These are phyloP conservation scores for Pelusios castaneus DNA, from an alignment of 2,113 vertebrate species.

Conservation along the genomic window DNA sequence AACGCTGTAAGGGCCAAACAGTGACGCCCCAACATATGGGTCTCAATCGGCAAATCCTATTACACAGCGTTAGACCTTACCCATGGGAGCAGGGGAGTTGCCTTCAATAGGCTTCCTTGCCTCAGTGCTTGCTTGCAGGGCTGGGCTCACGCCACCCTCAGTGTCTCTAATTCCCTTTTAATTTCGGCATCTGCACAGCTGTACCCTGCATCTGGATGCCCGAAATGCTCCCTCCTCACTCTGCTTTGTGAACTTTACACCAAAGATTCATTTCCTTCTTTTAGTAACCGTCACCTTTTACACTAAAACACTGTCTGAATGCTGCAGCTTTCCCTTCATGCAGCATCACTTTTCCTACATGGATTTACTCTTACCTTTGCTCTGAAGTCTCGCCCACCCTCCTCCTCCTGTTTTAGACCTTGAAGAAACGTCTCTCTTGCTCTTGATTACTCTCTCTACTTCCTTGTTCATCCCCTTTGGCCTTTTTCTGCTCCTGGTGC, in stretches of 20 bases:
- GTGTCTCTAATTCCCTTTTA: not conserved
- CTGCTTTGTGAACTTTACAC: not conserved
- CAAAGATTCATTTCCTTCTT: not conserved
- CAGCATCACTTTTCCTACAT: not conserved
- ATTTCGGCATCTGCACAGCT: not conserved
- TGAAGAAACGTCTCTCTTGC: not conserved
- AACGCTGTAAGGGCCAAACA: not conserved
- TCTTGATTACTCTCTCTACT: not conserved
- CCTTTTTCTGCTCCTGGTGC: not conserved
- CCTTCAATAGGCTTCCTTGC: not conserved
- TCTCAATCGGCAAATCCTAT: not conserved
- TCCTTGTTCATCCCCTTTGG: not conserved
- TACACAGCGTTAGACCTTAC: not conserved
- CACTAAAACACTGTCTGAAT: not conserved
- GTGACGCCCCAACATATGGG: not conserved
- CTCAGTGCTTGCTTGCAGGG: not conserved
- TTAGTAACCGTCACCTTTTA: not conserved
- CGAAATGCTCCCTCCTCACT: not conserved
- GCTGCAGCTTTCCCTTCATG: not conserved
- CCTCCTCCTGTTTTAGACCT: no score
- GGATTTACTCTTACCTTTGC: not conserved
- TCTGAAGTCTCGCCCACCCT: not conserved
- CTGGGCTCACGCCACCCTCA: not conserved
- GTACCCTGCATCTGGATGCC: not conserved
- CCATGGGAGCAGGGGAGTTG: constrained; percentile 7